Evolutionary conservation across 2,797 vertebrate genomes (phyloP).

Genomic region (Taeniopygia guttata): DNA sequence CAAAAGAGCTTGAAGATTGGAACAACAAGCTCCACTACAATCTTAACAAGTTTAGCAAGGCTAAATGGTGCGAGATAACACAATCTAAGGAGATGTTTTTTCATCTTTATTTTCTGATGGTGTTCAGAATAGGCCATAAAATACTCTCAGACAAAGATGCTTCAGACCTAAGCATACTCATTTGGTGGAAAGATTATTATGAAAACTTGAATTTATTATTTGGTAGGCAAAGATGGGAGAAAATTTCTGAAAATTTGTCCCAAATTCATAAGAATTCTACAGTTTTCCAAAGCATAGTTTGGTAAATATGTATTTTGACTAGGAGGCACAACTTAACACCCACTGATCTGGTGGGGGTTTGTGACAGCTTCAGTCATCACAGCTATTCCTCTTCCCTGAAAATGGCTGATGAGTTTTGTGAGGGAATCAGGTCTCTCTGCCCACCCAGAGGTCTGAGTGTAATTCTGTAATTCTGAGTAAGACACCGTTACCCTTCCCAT

Average conservation of each 20-base stretch:
- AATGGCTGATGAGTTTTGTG: background rate
- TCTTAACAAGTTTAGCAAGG: background rate
- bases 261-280: background rate
- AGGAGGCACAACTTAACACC: background rate
- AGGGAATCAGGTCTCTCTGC: background rate
- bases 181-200: background rate
- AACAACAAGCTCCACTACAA: background rate
- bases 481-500: background rate
- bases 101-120: background rate
- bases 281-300: background rate
- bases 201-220: background rate
- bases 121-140: background rate
- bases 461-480: background rate
- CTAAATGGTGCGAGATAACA: background rate
- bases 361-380: background rate
- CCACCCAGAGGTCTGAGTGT: background rate
- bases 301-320: background rate
- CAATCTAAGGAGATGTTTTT: background rate
- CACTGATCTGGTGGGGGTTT: background rate
- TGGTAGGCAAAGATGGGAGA: background rate
- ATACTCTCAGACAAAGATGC: background rate
- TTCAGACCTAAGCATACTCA: background rate
- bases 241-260: background rate
- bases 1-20: background rate
- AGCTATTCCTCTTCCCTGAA: background rate